Evolutionary conservation across 2,888 invertebrate species (phyloP).

Genomic region (Invenusta paracnida): DNA sequence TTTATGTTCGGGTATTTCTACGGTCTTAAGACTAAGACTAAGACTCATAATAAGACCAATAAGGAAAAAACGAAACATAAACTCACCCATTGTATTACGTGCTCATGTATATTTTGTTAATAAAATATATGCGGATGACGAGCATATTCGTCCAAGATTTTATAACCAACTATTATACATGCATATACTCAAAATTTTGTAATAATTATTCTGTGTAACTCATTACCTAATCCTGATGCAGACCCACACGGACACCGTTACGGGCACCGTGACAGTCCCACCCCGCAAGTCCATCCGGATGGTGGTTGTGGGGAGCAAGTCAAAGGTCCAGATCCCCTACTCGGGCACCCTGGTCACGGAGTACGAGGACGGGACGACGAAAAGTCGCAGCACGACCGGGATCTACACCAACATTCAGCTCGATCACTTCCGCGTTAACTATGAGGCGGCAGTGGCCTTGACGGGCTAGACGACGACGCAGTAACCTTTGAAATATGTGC

Average conservation of each 20-base stretch:
- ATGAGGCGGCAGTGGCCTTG: neutral
- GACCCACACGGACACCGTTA: neutral
- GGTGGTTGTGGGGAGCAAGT: neutral
- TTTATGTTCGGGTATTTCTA: too few species aligned
- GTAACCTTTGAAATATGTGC: too few species aligned
- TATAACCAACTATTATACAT: too few species aligned
- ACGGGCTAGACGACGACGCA: too few species aligned
- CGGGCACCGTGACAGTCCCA: neutral
- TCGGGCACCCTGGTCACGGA: neutral
- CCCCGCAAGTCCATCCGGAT: neutral
- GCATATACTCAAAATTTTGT: too few species aligned
- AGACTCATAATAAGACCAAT: too few species aligned
- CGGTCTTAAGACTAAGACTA: too few species aligned
- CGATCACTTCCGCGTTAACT: neutral
- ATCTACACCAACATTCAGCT: constrained; percentile 24
- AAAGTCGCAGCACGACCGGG: neutral
- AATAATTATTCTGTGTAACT: neutral
- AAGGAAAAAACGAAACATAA: too few species aligned
- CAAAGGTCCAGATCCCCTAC: neutral
- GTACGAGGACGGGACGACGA: constrained; percentile 16
- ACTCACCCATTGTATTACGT: too few species aligned
- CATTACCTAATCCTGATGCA: neutral
- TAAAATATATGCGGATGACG: too few species aligned
- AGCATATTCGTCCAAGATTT: too few species aligned
- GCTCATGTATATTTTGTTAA: too few species aligned